Base-by-base conservation (phyloP, 2,888 invertebrate species). In the Altica lythri region DNA sequence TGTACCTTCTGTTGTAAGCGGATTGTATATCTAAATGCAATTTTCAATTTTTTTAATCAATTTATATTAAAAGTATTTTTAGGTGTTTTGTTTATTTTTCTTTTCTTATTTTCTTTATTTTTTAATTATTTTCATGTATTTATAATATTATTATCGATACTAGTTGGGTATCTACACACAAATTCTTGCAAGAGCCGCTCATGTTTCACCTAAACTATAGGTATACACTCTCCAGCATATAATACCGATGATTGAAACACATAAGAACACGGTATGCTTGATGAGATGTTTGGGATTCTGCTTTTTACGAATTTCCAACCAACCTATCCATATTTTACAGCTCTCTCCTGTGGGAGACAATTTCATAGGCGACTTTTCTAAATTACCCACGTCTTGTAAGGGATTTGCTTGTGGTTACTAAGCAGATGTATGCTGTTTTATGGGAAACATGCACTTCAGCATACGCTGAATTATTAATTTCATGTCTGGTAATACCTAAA, bases 281-380 rank as follows among this genome's bases (percentile, higher is more conserved):
- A 72, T 72, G 72, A 73, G 72, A 72, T 72, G 71, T 69, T 68
- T 68, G 63, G 67, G 73, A 72, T 73, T 73, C 71, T 66, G 69
- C 69, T 64, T 72, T 73, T 72, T 71, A 69, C 67, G 71, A 68
- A 71, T 70, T 68, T 69, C 66, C 65, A 22, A 37, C 17, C n/a
- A 18, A 19, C 37, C 29, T 68, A 72, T 72, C 62, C 69, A 70
- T 71, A 70, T 71, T 73, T 73, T 72, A 73, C 65, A 62, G 59
- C 51, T 47, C 40, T 13, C 34, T 55, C 59, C 48, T 49, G 48
- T 55, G 55, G 57, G 58, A 60, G 57, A 44, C 37, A 52, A 44
- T 52, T 56, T 53, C 53, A 46, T 50, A 57, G 48, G 55, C 57
- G 59, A 52, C 56, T 53, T 48, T 55, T 53, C 50, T 44, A 49